Percentiles rank a stretch among this genome's conserved stretches.
These are phyloP conservation scores for Eristalis arbustorum DNA, from an alignment of 2,888 invertebrate genomes.

Conservation along the genomic window DNA sequence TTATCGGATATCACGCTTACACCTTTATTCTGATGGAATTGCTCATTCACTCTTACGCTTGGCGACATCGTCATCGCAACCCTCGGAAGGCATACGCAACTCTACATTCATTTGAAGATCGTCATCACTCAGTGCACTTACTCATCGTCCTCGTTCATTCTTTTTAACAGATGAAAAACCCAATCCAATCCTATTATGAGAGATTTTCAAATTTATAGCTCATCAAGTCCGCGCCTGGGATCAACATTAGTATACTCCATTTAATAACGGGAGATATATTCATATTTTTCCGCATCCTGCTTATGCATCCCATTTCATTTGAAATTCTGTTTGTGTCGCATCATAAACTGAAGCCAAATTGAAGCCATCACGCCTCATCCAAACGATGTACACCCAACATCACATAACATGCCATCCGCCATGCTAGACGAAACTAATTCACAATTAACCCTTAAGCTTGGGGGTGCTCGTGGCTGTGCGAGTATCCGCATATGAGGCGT, in stretches of 20 bases:
- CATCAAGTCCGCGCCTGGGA: neutral
- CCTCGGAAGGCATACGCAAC: too few relatives aligned
- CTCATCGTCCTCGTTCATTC: neutral
- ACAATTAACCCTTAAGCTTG: constrained; percentile 17
- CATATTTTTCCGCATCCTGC: neutral
- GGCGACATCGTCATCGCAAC: too few relatives aligned
- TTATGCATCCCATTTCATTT: neutral
- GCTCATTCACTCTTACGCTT: too few relatives aligned
- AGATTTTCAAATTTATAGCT: neutral
- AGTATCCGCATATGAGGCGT: neutral
- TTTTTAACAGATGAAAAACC: neutral
- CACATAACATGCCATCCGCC: neutral
- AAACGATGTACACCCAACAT: neutral
- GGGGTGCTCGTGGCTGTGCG: neutral
- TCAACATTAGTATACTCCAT: constrained; percentile 1
- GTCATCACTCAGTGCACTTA: neutral
- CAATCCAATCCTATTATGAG: neutral
- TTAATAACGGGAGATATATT: constrained; percentile 3
- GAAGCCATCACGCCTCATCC: constrained; percentile 1
- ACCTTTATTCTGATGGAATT: too few relatives aligned
- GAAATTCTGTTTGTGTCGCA: constrained; percentile 6
- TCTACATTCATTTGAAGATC: neutral
- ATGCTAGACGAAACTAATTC: constrained; percentile 33
- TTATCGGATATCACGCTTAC: too few relatives aligned
- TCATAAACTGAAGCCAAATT: constrained; percentile 15